A percentile compares a stretch with the other conserved stretches of the same genome.
phyloP scores from a whole-genome alignment of 2,888 invertebrate species.

The Agrotis segetum region DNA sequence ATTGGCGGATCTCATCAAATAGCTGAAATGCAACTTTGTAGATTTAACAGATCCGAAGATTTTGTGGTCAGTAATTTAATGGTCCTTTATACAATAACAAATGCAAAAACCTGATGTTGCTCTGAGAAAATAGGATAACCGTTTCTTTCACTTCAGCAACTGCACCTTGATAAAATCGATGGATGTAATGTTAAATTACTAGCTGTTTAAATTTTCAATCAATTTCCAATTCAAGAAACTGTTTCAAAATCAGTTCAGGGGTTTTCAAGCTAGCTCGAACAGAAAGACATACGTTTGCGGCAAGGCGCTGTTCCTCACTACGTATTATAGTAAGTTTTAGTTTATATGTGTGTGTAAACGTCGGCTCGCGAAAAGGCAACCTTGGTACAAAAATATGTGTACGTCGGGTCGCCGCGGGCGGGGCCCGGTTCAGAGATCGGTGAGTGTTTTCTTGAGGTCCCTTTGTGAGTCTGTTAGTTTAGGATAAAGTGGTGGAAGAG shows the following conservation, averaged over 20 bases:
- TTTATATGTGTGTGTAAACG: constrained; percentile 43
- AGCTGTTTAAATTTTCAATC: no score
- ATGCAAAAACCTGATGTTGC: background rate
- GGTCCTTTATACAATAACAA: background rate
- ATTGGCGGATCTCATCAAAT: background rate
- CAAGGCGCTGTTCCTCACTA: constrained; percentile 15
- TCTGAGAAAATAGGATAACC: background rate
- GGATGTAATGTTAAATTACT: background rate
- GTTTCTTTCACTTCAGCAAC: background rate
- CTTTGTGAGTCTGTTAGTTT: constrained; percentile 32
- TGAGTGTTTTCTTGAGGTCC: constrained; percentile 23
- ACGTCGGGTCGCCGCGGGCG: constrained; percentile 59
- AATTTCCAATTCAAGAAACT: background rate
- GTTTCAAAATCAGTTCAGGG: background rate
- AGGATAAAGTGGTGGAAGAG: constrained; percentile 7
- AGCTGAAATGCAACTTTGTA: background rate
- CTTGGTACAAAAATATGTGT: constrained; percentile 79
- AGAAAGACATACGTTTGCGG: constrained; percentile 10
- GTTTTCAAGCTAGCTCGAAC: background rate
- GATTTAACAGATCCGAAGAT: background rate
- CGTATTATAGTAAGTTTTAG: background rate
- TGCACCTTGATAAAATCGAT: background rate
- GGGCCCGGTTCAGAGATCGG: constrained; percentile 49
- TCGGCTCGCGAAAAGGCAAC: constrained; percentile 76
- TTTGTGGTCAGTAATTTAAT: background rate